phyloP scores from a whole-genome alignment of 1,140 invertebrate species.

The Aphelinus atriplicis region DNA sequence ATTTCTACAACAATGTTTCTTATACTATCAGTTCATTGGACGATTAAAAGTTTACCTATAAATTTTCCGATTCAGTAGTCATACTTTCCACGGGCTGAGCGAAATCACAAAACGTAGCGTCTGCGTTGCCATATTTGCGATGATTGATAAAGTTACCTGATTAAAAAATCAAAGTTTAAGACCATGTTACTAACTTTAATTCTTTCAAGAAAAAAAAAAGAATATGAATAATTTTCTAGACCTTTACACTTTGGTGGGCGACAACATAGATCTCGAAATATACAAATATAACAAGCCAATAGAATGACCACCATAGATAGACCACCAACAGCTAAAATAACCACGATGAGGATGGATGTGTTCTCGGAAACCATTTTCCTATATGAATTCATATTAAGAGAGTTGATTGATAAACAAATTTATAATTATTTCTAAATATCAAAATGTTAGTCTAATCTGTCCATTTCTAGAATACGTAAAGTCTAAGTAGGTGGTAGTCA shows the following conservation, averaged over 20 bases:
- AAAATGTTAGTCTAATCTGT: too few species aligned
- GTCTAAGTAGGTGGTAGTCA: too few species aligned
- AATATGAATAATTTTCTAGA: conserved; percentile 12
- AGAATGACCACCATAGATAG: conserved; percentile 50
- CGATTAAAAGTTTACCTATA: conserved; percentile 38
- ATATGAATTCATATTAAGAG: background rate
- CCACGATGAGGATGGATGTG: conserved; percentile 51
- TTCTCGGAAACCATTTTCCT: conserved; percentile 39
- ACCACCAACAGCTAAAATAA: conserved; percentile 51
- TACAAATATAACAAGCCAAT: conserved; percentile 52
- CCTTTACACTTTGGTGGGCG: conserved; percentile 32
- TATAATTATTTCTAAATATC: too few species aligned
- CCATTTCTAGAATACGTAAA: too few species aligned
- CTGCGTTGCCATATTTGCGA: conserved; percentile 26
- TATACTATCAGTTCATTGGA: too few species aligned
- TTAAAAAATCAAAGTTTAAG: background rate
- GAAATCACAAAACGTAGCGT: conserved; percentile 52
- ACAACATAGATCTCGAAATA: conserved; percentile 55
- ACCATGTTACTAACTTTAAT: background rate
- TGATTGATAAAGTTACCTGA: background rate
- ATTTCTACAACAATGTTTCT: too few species aligned
- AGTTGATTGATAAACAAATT: too few species aligned
- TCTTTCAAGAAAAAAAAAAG: background rate
- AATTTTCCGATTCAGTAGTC: conserved; percentile 56
- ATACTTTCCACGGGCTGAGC: conserved; percentile 53